Evolutionary conservation across 2,113 vertebrate genomes (phyloP).

Genomic region (Lasiurus borealis): DNA sequence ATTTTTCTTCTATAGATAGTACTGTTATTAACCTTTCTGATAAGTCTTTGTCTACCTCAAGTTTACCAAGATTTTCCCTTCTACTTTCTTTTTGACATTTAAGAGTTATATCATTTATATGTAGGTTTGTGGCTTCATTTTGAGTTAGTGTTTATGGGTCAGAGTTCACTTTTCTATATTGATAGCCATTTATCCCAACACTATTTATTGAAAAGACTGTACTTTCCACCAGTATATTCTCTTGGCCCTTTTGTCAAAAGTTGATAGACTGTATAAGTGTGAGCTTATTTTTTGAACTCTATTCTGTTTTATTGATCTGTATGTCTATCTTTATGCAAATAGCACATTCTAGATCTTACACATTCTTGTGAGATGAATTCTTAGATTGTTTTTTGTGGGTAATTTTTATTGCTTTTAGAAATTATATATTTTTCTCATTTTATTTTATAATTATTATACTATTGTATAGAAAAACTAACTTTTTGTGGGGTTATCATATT

Average conservation of each 20-base stretch:
- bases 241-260: conserved; percentile 38
- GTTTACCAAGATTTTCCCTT: neutral
- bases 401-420: conserved; percentile 56
- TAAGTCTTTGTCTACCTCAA: conserved; percentile 31
- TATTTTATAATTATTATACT: conserved; percentile 13
- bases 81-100: neutral
- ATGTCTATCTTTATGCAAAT: neutral
- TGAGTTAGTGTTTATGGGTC: conserved; percentile 12
- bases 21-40: conserved; percentile 23
- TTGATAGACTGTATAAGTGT: neutral
- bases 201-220: conserved; percentile 42
- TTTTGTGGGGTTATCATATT: conserved; percentile 3
- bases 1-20: conserved; percentile 24
- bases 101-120: conserved; percentile 40
- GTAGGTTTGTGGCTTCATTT: conserved; percentile 19
- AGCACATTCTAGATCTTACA: neutral
- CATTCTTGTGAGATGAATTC: conserved; percentile 22
- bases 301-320: neutral
- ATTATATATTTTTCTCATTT: neutral
- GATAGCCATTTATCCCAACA: neutral
- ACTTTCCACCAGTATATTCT: neutral
- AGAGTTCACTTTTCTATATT: conserved; percentile 28
- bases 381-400: neutral
- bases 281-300: conserved; percentile 46
- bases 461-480: neutral